phyloP scores from a whole-genome alignment of 2,113 vertebrate species.

The Chaenocephalus aceratus region DNA sequence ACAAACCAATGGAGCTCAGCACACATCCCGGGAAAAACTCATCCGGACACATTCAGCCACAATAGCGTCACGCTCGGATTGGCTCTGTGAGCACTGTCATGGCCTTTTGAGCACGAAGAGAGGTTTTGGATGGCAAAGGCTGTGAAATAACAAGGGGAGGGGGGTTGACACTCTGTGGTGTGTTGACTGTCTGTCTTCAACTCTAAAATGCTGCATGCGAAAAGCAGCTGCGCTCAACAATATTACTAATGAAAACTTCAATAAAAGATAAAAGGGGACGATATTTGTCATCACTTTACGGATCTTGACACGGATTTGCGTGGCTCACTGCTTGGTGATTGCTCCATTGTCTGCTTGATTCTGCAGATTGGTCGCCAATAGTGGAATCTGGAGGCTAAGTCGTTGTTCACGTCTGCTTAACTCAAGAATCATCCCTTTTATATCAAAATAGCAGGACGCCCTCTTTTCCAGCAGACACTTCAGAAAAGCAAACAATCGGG shows the following conservation, averaged over 20 bases:
- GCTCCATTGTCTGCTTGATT: slow-evolving; percentile 25
- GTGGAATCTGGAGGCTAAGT: slow-evolving; percentile 22
- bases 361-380: slow-evolving; percentile 9
- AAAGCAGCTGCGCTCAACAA: slow-evolving; percentile 37
- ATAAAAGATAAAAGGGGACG: slow-evolving; percentile 36
- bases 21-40: slow-evolving; percentile 51
- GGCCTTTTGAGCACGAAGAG: slow-evolving; percentile 77
- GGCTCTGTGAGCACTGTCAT: slow-evolving; percentile 72
- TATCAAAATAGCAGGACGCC: slow-evolving; percentile 45
- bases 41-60: slow-evolving; percentile 69
- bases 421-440: slow-evolving; percentile 50
- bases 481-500: slow-evolving; percentile 74
- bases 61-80: slow-evolving; percentile 75
- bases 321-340: slow-evolving; percentile 13
- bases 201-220: slow-evolving; percentile 37
- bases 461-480: slow-evolving; percentile 59
- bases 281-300: slow-evolving; percentile 16
- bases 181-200: slow-evolving; percentile 35
- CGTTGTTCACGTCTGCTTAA: slow-evolving; percentile 28
- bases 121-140: slow-evolving; percentile 67
- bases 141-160: slow-evolving; percentile 52
- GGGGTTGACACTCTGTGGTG: slow-evolving; percentile 9
- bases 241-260: slow-evolving; percentile 50
- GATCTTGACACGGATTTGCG: slow-evolving; percentile 14
- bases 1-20: slow-evolving; percentile 58